Base-by-base conservation (phyloP, 2,888 invertebrate genomes). In the Megamerina dolium region DNA sequence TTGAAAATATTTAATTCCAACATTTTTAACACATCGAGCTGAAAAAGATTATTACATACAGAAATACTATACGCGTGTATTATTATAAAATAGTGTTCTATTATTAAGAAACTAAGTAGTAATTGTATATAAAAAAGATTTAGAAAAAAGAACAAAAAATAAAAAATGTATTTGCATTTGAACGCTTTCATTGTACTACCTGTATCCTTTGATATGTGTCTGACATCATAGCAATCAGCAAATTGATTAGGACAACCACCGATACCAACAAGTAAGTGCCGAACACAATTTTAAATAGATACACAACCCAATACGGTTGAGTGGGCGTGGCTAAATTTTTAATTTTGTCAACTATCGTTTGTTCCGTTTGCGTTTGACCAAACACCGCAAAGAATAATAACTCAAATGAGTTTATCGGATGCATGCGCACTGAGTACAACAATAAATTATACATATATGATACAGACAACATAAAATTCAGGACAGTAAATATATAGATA, bases 141-240 rank as follows among this genome's bases (percentile, higher is more conserved):
- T n/a, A n/a, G n/a, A n/a, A n/a, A n/a, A n/a, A n/a, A n/a, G n/a
- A n/a, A n/a, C n/a, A n/a, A n/a, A n/a, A n/a, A n/a, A n/a, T n/a
- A n/a, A n/a, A n/a, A n/a, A n/a, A n/a, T n/a, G n/a, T n/a, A n/a
- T n/a, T n/a, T n/a, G 31, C 31, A 31, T 8, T 31, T 23, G 10
- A 23, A 23, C 10, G 10, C 6, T 23, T 23, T 23, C 23, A 23
- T 23, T 23, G 64, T 67, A 74, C 79, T 82, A 86, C 93, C 82
- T 97, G 94, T 70, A 97, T 97, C 70, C 94, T 81, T 74, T 99
- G 97, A 74, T 99, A 99, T 49, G 99, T 99, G 80, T 99, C 97
- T 69, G 96, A 95, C 96, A 99, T 97, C 97, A 99, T 99, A 79
- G 99, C 99, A 80, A 99, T 99, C 72, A 99, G 87, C 57, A 99